A percentile compares a stretch with the other conserved stretches of the same genome.
Evolutionary conservation across 1,140 invertebrate species (phyloP).

Genomic region (Helicoverpa zea): DNA sequence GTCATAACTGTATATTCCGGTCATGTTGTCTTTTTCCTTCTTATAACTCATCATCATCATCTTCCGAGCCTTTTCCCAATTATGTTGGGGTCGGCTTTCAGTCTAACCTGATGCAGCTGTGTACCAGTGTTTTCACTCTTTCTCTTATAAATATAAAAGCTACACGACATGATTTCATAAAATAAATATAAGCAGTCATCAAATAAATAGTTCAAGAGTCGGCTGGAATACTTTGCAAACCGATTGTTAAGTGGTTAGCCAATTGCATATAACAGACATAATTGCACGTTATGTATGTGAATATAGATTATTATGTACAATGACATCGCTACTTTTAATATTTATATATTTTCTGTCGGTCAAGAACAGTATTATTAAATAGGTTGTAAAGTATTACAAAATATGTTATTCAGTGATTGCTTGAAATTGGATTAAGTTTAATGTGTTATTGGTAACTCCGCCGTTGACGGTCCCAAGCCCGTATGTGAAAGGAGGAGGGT

Average conservation of each 20-base stretch:
- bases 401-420: background rate
- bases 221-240: slow-evolving; percentile 33
- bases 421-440: too few species aligned
- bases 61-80: too few species aligned
- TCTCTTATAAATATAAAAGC: too few species aligned
- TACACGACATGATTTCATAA: background rate
- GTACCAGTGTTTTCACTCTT: too few species aligned
- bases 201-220: slow-evolving; percentile 24
- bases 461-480: too few species aligned
- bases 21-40: too few species aligned
- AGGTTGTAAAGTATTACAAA: background rate
- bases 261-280: slow-evolving; percentile 56
- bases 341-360: slow-evolving; percentile 8
- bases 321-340: slow-evolving; percentile 24
- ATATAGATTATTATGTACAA: slow-evolving; percentile 17
- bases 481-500: too few species aligned
- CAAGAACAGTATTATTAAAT: background rate
- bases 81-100: too few species aligned
- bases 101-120: too few species aligned
- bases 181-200: background rate
- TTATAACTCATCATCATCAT: too few species aligned
- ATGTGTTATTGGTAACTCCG: too few species aligned
- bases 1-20: too few species aligned
- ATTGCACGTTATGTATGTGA: slow-evolving; percentile 30
- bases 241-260: slow-evolving; percentile 59